Evolutionary conservation across 1,140 invertebrate genomes (phyloP).

Genomic region (Aphelenchoides fujianensis): DNA sequence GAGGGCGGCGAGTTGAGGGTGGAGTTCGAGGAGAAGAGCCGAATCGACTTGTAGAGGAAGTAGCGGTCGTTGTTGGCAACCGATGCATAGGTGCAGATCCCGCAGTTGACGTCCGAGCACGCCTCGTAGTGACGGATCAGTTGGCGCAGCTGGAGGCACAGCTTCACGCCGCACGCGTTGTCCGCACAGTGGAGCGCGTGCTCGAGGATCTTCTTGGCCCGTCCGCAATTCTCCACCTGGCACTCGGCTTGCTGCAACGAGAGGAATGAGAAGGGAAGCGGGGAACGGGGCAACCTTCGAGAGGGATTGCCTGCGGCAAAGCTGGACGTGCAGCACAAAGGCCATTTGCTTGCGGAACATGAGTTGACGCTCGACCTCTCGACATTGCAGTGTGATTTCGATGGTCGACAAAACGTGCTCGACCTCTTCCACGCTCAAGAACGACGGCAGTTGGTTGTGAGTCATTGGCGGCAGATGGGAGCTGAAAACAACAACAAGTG

Average conservation of each 20-base stretch:
- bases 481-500: background rate
- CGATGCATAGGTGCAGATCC: background rate
- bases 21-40: background rate
- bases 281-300: background rate
- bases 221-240: background rate
- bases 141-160: background rate
- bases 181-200: background rate
- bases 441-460: background rate
- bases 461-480: background rate
- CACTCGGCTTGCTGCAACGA: background rate
- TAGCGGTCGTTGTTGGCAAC: background rate
- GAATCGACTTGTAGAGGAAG: background rate
- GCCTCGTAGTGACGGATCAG: background rate
- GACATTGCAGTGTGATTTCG: conserved; percentile 2
- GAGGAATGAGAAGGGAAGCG: background rate
- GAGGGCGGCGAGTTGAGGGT: background rate
- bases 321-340: background rate
- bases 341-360: background rate
- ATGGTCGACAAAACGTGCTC: background rate
- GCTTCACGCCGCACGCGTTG: background rate
- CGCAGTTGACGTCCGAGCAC: background rate
- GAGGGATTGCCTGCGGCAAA: background rate
- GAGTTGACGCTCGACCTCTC: background rate
- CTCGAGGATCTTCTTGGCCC: background rate
- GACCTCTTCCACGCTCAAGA: background rate